Percentiles rank a stretch among this genome's conserved stretches.
These are phyloP conservation scores for Ephialtes manifestator DNA, from an alignment of 2,888 invertebrate species.

Conservation along the genomic window DNA sequence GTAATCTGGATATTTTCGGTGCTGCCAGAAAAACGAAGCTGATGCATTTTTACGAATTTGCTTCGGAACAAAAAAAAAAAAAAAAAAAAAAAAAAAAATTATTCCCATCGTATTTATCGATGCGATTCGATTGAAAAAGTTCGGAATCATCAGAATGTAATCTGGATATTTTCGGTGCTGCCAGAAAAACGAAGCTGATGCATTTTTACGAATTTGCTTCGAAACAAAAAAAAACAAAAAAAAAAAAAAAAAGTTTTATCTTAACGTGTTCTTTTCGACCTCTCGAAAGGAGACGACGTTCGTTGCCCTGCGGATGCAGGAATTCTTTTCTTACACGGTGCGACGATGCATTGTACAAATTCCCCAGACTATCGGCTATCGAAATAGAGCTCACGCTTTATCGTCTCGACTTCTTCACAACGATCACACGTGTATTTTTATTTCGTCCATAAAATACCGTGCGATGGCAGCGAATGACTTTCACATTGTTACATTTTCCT, in stretches of 20 bases:
- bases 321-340: conserved; percentile 4
- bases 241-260: background rate
- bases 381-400: conserved; percentile 21
- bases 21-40: background rate
- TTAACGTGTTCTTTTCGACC: conserved; percentile 30
- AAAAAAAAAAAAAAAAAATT: background rate
- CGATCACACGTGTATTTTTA: background rate
- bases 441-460: conserved; percentile 9
- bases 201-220: background rate
- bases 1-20: conserved; percentile 19
- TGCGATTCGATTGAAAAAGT: background rate
- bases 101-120: background rate
- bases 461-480: background rate
- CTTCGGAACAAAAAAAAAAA: too few species aligned
- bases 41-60: conserved; percentile 9
- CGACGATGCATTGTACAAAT: conserved; percentile 19
- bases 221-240: too few species aligned
- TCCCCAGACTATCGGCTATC: conserved; percentile 25
- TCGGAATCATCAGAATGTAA: conserved; percentile 8
- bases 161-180: conserved; percentile 11
- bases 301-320: background rate
- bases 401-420: conserved; percentile 15
- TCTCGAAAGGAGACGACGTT: conserved; percentile 26
- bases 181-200: background rate
- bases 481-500: too few species aligned